Evolutionary conservation across 2,888 invertebrate species (phyloP).

Genomic region (Tetranychus piercei): DNA sequence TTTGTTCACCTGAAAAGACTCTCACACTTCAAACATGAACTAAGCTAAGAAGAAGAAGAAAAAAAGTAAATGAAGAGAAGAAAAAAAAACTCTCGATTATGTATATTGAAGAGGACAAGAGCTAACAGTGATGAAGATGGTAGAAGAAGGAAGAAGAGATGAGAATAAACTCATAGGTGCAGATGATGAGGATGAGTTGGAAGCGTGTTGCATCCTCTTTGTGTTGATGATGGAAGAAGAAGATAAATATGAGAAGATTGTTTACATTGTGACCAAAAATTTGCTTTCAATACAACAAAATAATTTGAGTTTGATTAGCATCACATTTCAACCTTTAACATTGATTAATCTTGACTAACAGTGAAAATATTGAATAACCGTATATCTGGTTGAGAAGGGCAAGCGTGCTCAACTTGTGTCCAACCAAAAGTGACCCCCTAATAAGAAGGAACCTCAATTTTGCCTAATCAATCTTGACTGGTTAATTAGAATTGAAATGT

Average conservation of each 20-base stretch:
- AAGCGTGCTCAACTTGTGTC: too few relatives aligned
- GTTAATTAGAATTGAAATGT: too few relatives aligned
- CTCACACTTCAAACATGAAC: background rate
- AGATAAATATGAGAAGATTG: background rate
- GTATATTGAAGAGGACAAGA: background rate
- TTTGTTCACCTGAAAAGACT: background rate
- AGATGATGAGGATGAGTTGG: background rate
- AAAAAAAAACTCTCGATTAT: background rate
- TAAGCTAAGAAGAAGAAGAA: too few relatives aligned
- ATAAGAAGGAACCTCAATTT: too few relatives aligned
- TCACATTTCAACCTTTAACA: background rate
- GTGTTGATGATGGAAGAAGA: background rate
- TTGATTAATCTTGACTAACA: background rate
- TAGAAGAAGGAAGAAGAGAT: background rate
- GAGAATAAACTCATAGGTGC: background rate
- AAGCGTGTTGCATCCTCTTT: background rate
- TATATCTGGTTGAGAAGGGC: too few relatives aligned
- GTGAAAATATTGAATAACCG: too few relatives aligned
- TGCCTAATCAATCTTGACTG: too few relatives aligned
- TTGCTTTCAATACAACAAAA: background rate
- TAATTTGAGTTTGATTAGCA: conserved; percentile 1
- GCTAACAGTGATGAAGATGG: background rate
- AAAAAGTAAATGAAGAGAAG: background rate
- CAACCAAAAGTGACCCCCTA: too few relatives aligned
- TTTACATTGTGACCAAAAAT: background rate